Conservation (phyloP, 1,140 invertebrate species). For the Condylostylus longicornis region DNA sequence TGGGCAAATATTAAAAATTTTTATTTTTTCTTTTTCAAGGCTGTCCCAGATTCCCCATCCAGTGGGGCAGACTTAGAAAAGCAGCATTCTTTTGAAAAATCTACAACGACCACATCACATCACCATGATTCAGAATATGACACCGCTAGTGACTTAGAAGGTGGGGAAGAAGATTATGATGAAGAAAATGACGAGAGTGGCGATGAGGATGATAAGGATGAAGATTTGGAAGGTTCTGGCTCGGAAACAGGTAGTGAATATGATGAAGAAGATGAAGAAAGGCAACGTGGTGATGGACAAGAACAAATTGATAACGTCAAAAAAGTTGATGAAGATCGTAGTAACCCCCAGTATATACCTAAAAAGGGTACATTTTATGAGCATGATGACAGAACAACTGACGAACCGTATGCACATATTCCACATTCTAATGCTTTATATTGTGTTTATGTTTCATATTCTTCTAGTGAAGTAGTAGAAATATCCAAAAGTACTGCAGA, state of each 20-base stretch:
- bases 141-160: conserved; percentile 27
- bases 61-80: no score
- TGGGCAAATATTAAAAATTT: no score
- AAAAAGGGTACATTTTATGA: conserved; percentile 93
- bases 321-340: conserved; percentile 79
- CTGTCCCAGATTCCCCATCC: no score
- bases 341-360: conserved; percentile 94
- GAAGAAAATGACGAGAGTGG: conserved; percentile 19
- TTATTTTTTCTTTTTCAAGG: no score
- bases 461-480: conserved; percentile 9
- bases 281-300: conserved; percentile 36
- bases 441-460: conserved; percentile 1
- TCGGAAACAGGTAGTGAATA: no score
- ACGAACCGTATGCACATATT: conserved; percentile 38
- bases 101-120: no score
- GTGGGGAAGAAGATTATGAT: conserved; percentile 33
- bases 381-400: conserved; percentile 78
- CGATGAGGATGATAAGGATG: conserved; percentile 17
- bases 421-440: neutral
- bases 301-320: conserved; percentile 39
- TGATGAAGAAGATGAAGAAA: conserved; percentile 30
- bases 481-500: conserved; percentile 7
- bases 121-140: conserved; percentile 30
- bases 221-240: no score
- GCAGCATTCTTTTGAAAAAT: no score